phyloP scores from a whole-genome alignment of 2,888 invertebrate genomes.

The Metacarcinus magister region DNA sequence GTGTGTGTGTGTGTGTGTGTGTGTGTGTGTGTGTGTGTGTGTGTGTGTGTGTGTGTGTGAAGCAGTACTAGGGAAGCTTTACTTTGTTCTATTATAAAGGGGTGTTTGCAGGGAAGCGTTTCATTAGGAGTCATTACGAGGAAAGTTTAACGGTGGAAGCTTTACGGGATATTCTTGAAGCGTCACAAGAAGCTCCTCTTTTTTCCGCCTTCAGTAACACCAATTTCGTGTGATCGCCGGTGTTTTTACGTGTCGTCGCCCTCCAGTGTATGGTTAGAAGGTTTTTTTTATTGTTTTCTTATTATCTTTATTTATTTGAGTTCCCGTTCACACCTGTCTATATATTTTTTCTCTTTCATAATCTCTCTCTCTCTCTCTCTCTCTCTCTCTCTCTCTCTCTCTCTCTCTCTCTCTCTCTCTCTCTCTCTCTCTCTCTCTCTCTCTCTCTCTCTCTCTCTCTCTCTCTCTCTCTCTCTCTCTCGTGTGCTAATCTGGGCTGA shows the following conservation, averaged over 20 bases:
- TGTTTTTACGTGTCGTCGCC: neutral
- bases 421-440: neutral
- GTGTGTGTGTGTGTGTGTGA: no score
- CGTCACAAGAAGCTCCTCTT: neutral
- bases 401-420: conserved; percentile 41
- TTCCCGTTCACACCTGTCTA: neutral
- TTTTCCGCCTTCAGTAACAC: neutral
- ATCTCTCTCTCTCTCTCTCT: neutral
- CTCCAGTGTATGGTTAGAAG: neutral
- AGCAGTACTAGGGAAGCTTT: neutral
- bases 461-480: conserved; percentile 31
- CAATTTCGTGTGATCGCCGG: neutral
- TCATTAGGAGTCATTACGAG: neutral
- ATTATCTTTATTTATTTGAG: neutral
- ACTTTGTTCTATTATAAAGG: neutral
- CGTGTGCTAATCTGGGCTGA: neutral
- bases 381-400: conserved; percentile 54
- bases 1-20: no score
- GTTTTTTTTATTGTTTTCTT: neutral
- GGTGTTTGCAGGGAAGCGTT: neutral
- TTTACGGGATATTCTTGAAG: neutral
- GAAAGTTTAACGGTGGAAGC: neutral
- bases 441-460: neutral
- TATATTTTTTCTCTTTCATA: no score
- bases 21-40: no score